Evolutionary conservation across 2,113 vertebrate species (phyloP), one percentile per base, ranked within the genome.

Genomic region (Prolemur simus): DNA sequence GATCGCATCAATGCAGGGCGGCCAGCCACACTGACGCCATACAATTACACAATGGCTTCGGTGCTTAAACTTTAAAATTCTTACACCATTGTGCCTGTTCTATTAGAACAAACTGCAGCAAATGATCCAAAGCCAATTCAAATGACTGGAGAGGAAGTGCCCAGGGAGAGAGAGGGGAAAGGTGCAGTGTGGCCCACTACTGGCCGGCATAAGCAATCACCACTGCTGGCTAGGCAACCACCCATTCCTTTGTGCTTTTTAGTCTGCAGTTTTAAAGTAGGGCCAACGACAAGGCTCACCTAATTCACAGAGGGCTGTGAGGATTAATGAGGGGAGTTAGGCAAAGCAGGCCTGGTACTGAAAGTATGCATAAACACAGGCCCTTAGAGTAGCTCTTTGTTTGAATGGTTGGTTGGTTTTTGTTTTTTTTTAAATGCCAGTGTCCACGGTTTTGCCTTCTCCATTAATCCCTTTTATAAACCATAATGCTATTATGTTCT

Each of bases 1-100:
- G 37, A 49, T 47, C 10, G 21, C 92, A 91, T 92, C 69, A 21
- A 54, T 13, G 52, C 85, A 76, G 90, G 78, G 68, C 95, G 11
- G 14, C 39, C 78, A 76, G 95, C 91, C 94, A 89, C 96, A 93
- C n/a, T 39, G 95, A 95, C 14, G 45, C 96, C 85, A 64, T 81
- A 63, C 95, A 97, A 96, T 94, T 97, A 96, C 86, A 96, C 89
- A 84, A 49, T 0, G 91, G 98, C 97, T 98, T 95, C 78, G 49
- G 95, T 97, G 93, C 94, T 98, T 96, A 97, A 97, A 96, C 95
- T 95, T 97, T 96, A 97, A 97, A 97, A 97, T 94, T 96, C 97
- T 96, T 95, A 92, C 87, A 90, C 96, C 91, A 91, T 94, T 96
- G 94, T 98, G 96, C 69, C 96, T 95, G 82, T 97, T 97, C 96